A percentile compares a stretch with the other conserved stretches of the same genome.
phyloP scores from a whole-genome alignment of 2,113 vertebrate genomes.

The Ophiodon elongatus region DNA sequence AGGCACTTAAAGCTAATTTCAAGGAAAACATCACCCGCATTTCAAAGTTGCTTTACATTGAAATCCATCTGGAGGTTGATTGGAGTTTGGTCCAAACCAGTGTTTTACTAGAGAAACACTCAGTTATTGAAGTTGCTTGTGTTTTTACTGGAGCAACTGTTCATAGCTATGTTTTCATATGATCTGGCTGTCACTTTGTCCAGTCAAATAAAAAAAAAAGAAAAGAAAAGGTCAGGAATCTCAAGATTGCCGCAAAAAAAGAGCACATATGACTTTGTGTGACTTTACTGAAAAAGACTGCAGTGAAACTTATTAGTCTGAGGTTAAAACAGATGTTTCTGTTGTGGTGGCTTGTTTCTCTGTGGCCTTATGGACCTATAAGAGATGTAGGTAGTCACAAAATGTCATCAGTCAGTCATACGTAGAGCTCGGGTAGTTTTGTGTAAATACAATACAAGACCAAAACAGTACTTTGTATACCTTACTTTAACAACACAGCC shows the following conservation, averaged over 20 bases:
- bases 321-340: not conserved
- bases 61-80: conserved; percentile 26
- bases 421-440: not conserved
- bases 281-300: not conserved
- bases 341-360: not conserved
- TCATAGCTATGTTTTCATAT: conserved; percentile 29
- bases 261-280: conserved; percentile 25
- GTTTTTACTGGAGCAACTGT: conserved; percentile 21
- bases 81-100: conserved; percentile 36
- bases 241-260: conserved; percentile 36
- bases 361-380: not conserved
- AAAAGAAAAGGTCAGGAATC: conserved; percentile 38
- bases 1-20: conserved; percentile 55
- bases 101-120: conserved; percentile 45
- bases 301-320: not conserved
- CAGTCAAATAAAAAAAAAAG: conserved; percentile 38
- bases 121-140: conserved; percentile 4
- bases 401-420: not conserved
- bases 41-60: conserved; percentile 49
- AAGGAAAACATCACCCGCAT: conserved; percentile 15
- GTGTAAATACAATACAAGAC: too few relatives aligned
- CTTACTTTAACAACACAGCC: too few relatives aligned
- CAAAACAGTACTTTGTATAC: too few relatives aligned
- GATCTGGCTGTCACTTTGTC: conserved; percentile 47
- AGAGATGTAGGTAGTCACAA: not conserved